Base-by-base conservation (phyloP, 1,140 invertebrate species). In the Muscidifurax raptorellus region DNA sequence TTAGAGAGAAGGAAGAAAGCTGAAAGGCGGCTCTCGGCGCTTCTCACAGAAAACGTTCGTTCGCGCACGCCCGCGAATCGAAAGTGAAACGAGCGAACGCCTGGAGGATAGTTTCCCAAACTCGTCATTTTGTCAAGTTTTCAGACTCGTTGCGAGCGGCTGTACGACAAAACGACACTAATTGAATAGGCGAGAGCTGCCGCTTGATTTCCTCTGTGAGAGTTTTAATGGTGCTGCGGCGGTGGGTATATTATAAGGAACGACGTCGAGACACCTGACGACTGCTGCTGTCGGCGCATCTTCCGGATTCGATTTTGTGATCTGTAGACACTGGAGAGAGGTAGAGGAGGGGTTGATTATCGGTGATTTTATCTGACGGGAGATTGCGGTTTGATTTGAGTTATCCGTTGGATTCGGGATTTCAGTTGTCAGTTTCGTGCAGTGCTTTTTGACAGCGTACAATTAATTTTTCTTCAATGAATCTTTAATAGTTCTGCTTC, bases 1-100 rank as follows among this genome's bases (percentile, higher is more conserved):
- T 67, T 28, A 13, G 25, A 13, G 66, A 67, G 66, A 67, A 28
- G 71, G 71, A 72, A 72, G 71, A 72, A 72, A 72, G 32, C 30
- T 67, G 66, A 28, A 67, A 67, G 27, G 10, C 25, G 67, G 67
- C 25, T 69, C 25, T 27, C 22, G 71, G 32, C 71, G 71, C 32
- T 72, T 72, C 71, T 72, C 71, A 72, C 71, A 22, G 28, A 32
- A 69, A 69, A 69, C 27, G 28, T 30, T 13, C 25, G 15, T 69
- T 30, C 27, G 67, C 67, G 52, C 15, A 15, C 15, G 52, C 15
- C 52, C 15, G 52, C 52, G 52, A 59, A 59, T 69, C 67, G 67
- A 69, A 72, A 72, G 71, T 72, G 71, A 36, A 72, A 72, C 18
- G 25, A 72, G 30, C 18, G 9, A 36, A 12, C 71, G 71, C 15